A percentile compares a stretch with the other conserved stretches of the same genome.
These are phyloP conservation scores for Gila robusta DNA, from an alignment of 2,797 vertebrate genomes.

Conservation along the genomic window DNA sequence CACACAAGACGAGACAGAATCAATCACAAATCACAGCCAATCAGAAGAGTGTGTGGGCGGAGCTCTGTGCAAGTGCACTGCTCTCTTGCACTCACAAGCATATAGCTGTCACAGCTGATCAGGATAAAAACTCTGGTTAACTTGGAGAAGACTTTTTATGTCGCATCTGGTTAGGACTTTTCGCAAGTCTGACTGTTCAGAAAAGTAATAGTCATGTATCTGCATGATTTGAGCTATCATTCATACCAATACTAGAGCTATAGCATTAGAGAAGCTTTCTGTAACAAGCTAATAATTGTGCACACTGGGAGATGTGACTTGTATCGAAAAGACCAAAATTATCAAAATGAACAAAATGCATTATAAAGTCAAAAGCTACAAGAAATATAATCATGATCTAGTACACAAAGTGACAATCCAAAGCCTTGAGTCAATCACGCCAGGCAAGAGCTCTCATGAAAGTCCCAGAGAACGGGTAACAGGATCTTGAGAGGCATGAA, in stretches of 20 bases:
- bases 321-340: background rate
- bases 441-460: background rate
- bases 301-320: background rate
- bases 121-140: background rate
- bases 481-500: background rate
- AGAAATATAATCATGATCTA: background rate
- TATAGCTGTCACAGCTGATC: background rate
- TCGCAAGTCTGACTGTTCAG: background rate
- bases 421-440: background rate
- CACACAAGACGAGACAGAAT: background rate
- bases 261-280: background rate
- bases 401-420: conserved; percentile 5
- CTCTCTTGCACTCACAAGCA: background rate
- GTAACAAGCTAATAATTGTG: background rate
- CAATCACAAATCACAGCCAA: conserved; percentile 3
- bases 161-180: background rate
- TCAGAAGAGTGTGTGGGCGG: background rate
- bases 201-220: background rate
- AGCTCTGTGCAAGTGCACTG: background rate
- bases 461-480: conserved; percentile 2
- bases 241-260: too few species aligned
- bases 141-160: background rate
- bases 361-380: background rate
- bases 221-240: background rate
- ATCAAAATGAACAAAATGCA: background rate